These are phyloP conservation scores for Sphaerophoria rueppellii DNA, from an alignment of 2,888 invertebrate genomes.

Conservation along the genomic window DNA sequence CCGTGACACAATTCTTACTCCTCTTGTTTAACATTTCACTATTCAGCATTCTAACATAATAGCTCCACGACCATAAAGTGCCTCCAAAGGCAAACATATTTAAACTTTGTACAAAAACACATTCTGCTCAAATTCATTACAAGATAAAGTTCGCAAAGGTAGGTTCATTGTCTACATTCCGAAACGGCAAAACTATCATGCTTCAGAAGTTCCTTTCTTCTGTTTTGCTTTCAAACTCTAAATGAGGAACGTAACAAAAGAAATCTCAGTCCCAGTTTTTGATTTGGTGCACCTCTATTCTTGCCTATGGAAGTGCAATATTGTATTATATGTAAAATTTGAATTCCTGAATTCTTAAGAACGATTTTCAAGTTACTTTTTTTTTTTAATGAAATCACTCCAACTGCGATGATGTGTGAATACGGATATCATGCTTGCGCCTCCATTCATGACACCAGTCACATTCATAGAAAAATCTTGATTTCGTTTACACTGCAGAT, in stretches of 20 bases:
- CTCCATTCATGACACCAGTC: constrained; percentile 43
- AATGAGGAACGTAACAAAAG: constrained; percentile 27
- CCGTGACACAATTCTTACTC: too few species aligned
- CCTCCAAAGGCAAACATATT: constrained; percentile 31
- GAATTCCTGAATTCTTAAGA: constrained; percentile 18
- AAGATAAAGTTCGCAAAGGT: constrained; percentile 24
- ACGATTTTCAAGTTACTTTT: constrained; percentile 19
- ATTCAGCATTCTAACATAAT: not conserved
- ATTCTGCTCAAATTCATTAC: constrained; percentile 31
- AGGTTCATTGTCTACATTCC: constrained; percentile 26
- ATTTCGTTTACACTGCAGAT: constrained; percentile 63
- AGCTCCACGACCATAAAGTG: constrained; percentile 10
- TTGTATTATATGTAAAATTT: not conserved
- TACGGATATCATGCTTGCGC: constrained; percentile 43
- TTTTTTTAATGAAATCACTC: constrained; percentile 44
- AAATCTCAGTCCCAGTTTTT: constrained; percentile 8
- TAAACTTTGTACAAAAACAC: constrained; percentile 27
- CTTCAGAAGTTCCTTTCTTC: constrained; percentile 19
- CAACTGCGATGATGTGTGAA: constrained; percentile 26
- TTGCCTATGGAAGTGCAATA: not conserved
- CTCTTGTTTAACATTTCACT: too few species aligned
- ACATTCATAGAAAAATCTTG: constrained; percentile 50
- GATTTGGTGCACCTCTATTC: not conserved
- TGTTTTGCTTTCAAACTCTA: not conserved
- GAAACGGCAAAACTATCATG: constrained; percentile 6